Conservation (phyloP, 2,888 invertebrate species). For the Panzeria rudis region DNA sequence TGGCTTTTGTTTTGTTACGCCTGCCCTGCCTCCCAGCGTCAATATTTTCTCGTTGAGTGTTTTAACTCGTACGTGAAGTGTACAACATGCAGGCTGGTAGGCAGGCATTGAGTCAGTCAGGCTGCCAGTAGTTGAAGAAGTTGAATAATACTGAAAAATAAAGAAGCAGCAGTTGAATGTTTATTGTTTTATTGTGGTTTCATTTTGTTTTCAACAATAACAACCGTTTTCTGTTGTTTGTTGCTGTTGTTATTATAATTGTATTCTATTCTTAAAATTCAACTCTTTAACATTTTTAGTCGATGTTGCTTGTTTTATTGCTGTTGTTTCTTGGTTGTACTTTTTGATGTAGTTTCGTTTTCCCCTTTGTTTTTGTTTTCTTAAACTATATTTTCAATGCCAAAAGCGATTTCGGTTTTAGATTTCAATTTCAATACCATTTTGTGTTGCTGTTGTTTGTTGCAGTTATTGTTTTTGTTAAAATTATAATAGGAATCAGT, state of each 20-base stretch:
- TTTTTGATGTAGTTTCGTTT: conserved; percentile 48
- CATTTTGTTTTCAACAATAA: conserved; percentile 62
- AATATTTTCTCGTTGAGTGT: conserved; percentile 23
- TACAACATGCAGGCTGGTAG: conserved; percentile 26
- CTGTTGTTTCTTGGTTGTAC: conserved; percentile 13
- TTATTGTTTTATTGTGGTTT: conserved; percentile 70
- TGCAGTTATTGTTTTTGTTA: conserved; percentile 42
- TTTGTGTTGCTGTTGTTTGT: conserved; percentile 38
- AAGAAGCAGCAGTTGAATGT: conserved; percentile 43
- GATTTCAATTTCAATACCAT: conserved; percentile 73
- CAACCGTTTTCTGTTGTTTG: conserved; percentile 37
- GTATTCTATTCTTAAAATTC: conserved; percentile 63
- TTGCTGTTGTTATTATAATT: conserved; percentile 44
- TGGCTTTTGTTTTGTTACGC: conserved; percentile 60
- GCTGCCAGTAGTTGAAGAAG: conserved; percentile 28
- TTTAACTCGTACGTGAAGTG: conserved; percentile 49
- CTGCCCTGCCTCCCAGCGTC: conserved; percentile 28
- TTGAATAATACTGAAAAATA: conserved; percentile 12
- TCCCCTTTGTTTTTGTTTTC: conserved; percentile 42
- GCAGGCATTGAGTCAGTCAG: neutral
- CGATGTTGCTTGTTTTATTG: conserved; percentile 45
- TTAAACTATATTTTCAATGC: conserved; percentile 73
- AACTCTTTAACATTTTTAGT: conserved; percentile 65
- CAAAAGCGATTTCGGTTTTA: conserved; percentile 74
- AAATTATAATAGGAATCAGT: conserved; percentile 64